Evolutionary conservation across 2,797 vertebrate genomes (phyloP).

Genomic region (Anabas testudineus): DNA sequence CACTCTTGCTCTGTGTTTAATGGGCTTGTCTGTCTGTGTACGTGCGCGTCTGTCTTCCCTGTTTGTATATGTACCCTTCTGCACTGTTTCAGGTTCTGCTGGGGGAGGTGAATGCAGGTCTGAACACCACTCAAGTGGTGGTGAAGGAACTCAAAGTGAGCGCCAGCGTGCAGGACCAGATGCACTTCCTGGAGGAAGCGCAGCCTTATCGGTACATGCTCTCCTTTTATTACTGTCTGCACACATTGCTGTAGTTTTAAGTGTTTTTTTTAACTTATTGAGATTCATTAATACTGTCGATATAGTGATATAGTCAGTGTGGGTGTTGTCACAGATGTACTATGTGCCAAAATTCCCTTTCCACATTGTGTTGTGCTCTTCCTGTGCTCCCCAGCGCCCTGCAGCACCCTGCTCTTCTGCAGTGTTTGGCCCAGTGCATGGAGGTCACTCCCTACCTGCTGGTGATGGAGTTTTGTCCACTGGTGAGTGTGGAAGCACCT

Average conservation of each 20-base stretch:
- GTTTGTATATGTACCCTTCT: conserved; percentile 45
- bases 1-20: background rate
- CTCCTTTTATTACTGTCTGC: background rate
- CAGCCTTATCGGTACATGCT: conserved; percentile 90
- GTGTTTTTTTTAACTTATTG: too few species aligned
- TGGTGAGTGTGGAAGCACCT: conserved; percentile 86
- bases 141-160: conserved; percentile 95
- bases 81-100: conserved; percentile 88
- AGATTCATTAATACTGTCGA: too few species aligned
- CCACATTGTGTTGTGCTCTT: too few species aligned
- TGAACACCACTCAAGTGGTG: conserved; percentile 91
- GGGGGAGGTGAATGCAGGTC: conserved; percentile 91
- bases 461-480: conserved; percentile 97
- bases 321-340: too few species aligned
- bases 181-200: conserved; percentile 93
- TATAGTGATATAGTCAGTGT: too few species aligned
- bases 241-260: background rate
- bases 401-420: conserved; percentile 94
- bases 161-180: conserved; percentile 91
- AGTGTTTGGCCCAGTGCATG: conserved; percentile 93
- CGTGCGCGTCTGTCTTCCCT: conserved; percentile 20
- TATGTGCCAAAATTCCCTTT: too few species aligned
- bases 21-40: conserved; percentile 1
- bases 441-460: conserved; percentile 96
- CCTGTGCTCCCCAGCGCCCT: conserved; percentile 82